These are phyloP conservation scores for Heptranchias perlo DNA, from an alignment of 2,113 vertebrate genomes.

Conservation along the genomic window DNA sequence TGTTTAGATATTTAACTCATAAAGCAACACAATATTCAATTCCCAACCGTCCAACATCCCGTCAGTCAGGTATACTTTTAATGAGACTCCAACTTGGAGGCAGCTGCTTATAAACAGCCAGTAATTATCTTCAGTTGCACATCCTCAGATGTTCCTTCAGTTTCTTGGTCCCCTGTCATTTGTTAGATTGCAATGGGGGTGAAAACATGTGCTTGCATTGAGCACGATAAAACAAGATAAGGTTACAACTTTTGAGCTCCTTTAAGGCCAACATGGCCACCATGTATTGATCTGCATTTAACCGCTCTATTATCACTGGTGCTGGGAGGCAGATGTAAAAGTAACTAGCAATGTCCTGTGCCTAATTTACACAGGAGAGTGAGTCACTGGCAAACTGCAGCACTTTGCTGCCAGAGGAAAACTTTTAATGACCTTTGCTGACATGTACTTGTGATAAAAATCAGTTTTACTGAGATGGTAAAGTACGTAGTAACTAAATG, in stretches of 20 bases:
- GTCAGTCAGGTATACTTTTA: slow-evolving; percentile 9
- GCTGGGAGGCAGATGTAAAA: background rate
- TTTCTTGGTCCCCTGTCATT: background rate
- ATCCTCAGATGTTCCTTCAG: background rate
- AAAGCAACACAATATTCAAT: background rate
- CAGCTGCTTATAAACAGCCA: background rate
- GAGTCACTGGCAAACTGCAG: background rate
- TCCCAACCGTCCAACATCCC: background rate
- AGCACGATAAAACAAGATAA: background rate
- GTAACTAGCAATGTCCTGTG: background rate
- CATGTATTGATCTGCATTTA: background rate
- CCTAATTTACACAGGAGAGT: background rate
- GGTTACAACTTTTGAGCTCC: background rate
- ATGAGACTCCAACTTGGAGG: background rate
- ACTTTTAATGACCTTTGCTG: background rate
- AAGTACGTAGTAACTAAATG: background rate
- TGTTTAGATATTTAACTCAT: background rate
- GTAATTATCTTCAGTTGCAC: slow-evolving; percentile 3
- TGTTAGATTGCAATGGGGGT: background rate
- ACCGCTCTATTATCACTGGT: background rate
- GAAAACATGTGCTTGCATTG: background rate
- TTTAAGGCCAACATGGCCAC: background rate
- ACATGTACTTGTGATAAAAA: background rate
- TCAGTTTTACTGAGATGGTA: background rate
- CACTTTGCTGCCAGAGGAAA: background rate